Evolutionary conservation across 2,797 vertebrate genomes (phyloP).

Genomic region (Diplodus sargus): DNA sequence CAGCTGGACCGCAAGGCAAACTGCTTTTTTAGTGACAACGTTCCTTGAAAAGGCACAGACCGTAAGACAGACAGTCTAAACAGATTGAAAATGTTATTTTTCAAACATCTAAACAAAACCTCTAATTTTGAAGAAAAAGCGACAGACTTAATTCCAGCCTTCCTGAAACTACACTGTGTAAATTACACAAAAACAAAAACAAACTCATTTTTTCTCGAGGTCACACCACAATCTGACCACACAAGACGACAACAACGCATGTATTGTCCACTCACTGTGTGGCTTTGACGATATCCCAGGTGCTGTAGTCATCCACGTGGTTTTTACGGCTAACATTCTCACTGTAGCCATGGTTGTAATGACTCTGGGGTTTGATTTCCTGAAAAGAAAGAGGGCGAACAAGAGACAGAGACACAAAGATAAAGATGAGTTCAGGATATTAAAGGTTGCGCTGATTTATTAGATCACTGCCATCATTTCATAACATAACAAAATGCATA

Average conservation of each 20-base stretch:
- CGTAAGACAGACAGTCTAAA: too few species aligned
- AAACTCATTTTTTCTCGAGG: background rate
- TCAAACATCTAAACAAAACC: background rate
- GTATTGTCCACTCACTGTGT: slow-evolving; percentile 91
- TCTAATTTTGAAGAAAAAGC: background rate
- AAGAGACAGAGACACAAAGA: background rate
- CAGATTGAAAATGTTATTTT: background rate
- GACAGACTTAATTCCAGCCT: background rate
- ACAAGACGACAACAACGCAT: background rate
- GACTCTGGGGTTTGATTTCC: slow-evolving; percentile 97
- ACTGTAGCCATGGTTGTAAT: slow-evolving; percentile 96
- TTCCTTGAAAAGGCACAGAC: too few species aligned
- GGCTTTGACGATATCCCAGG: slow-evolving; percentile 99
- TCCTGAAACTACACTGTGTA: background rate
- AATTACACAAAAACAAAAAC: background rate
- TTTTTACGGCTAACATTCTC: slow-evolving; percentile 94
- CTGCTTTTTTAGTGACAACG: too few species aligned
- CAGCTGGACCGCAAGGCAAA: too few species aligned
- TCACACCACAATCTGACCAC: background rate
- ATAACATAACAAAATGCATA: background rate
- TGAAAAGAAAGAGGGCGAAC: slow-evolving; percentile 55
- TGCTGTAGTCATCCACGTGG: slow-evolving; percentile 98
- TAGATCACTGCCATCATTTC: background rate
- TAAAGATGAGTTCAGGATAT: background rate
- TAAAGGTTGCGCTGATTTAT: background rate